Evolutionary conservation across 2,888 invertebrate species (phyloP), one percentile per base, ranked within the genome.

Genomic region (Saturnia pavonia): DNA sequence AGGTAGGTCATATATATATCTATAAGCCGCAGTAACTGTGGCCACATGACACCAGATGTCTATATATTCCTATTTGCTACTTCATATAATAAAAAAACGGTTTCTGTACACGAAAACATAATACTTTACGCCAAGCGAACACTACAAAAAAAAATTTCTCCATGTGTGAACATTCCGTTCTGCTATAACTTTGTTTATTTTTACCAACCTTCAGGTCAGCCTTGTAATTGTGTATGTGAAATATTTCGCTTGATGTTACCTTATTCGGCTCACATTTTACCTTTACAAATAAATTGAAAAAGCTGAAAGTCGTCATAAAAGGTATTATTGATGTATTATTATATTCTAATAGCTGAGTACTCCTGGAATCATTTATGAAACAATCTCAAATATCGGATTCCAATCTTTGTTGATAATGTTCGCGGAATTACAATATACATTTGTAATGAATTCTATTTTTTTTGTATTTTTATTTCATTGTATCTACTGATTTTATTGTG

Each of bases 381-480:
- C 65, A 27, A 19, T 63, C 34, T 34, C 16, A 34, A 63, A 34
- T 63, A 65, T 65, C 19, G 40, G 65, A 19, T 40, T 40, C 1
- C 9, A 65, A 65, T 40, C 34, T 40, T 40, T 40, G n/a, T 40
- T 19, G 40, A 65, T 65, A 40, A 40, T 9, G 65, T 19, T 1
- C n/a, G 40, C 65, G 65, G 19, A 65, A n/a, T 65, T 63, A 27
- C 34, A 63, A 65, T 40, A 65, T 40, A 40, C 19, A n/a, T 19
- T 40, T 60, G 14, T 27, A 14, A 4, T 11, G 8, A 14, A 22
- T n/a, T 22, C 8, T 54, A 22, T 54, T 7, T 11, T 6, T 54
- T n/a, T 22, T 54, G 0, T 11, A 11, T 22, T 7, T 19, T 1
- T 48, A 19, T 48, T 14, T 1, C 14, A 51, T 51, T 43, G n/a